These are phyloP conservation scores for Lasius fuliginosus DNA, from an alignment of 2,888 invertebrate genomes.

Conservation along the genomic window DNA sequence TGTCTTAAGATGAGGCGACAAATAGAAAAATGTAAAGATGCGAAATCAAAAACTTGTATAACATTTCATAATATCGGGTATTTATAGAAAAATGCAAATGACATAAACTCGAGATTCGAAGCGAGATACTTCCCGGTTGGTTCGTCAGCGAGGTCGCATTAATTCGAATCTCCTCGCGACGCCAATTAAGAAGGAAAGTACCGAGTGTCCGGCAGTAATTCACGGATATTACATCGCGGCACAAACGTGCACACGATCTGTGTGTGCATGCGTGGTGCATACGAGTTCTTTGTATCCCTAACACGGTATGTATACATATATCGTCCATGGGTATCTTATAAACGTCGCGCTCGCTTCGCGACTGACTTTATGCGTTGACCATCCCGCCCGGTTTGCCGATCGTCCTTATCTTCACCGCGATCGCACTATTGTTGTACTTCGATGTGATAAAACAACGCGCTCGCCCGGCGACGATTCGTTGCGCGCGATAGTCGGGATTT, in stretches of 20 bases:
- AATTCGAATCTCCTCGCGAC: constrained; percentile 44
- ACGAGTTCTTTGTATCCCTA: constrained; percentile 49
- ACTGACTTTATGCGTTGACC: constrained; percentile 64
- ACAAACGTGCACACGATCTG: neutral
- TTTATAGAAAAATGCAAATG: neutral
- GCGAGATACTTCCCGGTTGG: neutral
- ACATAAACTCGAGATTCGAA: neutral
- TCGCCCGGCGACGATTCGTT: constrained; percentile 44
- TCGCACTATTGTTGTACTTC: neutral
- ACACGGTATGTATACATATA: constrained; percentile 57
- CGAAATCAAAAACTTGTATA: neutral
- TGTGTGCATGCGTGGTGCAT: constrained; percentile 19
- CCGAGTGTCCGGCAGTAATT: constrained; percentile 59
- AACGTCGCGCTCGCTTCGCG: constrained; percentile 63
- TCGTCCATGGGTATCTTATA: constrained; percentile 62
- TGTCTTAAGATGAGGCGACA: neutral
- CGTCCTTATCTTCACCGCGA: constrained; percentile 24
- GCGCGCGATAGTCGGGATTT: constrained; percentile 8
- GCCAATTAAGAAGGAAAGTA: constrained; percentile 61
- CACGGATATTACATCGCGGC: constrained; percentile 62
- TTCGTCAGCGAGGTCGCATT: constrained; percentile 1
- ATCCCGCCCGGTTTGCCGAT: constrained; percentile 41
- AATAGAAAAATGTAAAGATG: neutral
- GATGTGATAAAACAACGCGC: constrained; percentile 37
- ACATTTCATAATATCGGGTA: neutral